Base-by-base conservation (phyloP, 2,113 vertebrate species). In the Toxostoma redivivum region DNA sequence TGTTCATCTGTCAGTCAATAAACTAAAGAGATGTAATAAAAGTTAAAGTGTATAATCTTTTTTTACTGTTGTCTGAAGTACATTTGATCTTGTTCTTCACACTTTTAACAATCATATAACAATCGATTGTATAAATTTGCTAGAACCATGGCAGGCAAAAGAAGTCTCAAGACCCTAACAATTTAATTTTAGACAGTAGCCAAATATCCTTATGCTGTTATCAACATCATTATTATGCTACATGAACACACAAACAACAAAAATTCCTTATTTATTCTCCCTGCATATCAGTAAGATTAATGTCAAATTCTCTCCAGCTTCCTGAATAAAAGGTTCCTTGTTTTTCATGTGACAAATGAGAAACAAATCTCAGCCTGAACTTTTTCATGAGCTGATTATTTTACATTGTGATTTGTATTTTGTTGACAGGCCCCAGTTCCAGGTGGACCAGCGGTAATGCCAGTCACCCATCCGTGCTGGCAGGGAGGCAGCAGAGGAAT, bases 321-420 rank as follows among this genome's bases (percentile, higher is more conserved):
- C 53, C 71, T 16, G 51, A 91, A 85, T 79, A 95, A 88, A 87
- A 84, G 18, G 50, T 66, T 94, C 86, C 90, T 88, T 91, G 70
- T 42, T 95, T 93, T 91, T 78, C 57, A 87, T 92, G 42, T 95
- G 90, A 95, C 72, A 96, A 97, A 94, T 60, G 77, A 94, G 83
- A 87, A 95, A 92, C 50, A 91, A 91, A 92, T 92, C 85, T 95
- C 60, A 88, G 89, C 42, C 78, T 82, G 67, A 96, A 89, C 66
- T 88, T 95, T 92, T 88, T 83, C 90, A 92, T 53, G 74, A 76
- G 74, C 95, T 90, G 86, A 69, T 96, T 88, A 92, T 76, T 94
- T 82, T 45, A 14, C 48, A 48, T 72, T 6, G 4, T 60, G 64
- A 83, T 82, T 87, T 87, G 25, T 70, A 62, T 40, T 90, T 92